Base-by-base conservation (phyloP, 2,113 vertebrate species). In the Thamnophis sirtalis region DNA sequence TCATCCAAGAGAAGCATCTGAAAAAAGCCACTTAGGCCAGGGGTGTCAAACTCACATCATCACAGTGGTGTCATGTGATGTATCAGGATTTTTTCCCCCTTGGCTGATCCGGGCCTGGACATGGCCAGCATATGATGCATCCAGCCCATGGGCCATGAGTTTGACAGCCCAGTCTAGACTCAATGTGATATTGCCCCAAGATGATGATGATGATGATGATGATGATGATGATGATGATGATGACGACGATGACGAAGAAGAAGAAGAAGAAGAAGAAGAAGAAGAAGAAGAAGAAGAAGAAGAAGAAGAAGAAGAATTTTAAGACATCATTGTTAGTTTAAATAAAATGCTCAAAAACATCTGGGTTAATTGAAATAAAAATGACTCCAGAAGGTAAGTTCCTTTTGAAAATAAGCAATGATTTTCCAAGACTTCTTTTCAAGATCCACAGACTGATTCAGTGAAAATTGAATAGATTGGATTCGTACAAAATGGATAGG, bases 141-240 rank as follows among this genome's bases (percentile, higher is more conserved):
- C 53, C 13, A 0, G 13, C 13, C 3, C 15, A 15, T 0, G 3
- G 13, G 13, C 13, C 15, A 0, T 13, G 53, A 17, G 53, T 54
- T 54, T 54, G 51, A 13, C 51, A 53, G 9, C 11, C 11, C 51
- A 11, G 51, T 15, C 68, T 80, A 38, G 73, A 38, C 7, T 80
- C 17, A 3, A 19, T 80, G 7, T 80, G 33, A 19, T 43, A 80
- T 43, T 80, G 33, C 7, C 17, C 17, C 3, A 26, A 24, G 24
- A 17, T 28, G 9, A 60, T 60, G 1, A 60, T 22, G 56, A 24
- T 24, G 22, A 24, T 63, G 56, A n/a, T n/a, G n/a, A n/a, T n/a
- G n/a, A n/a, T n/a, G n/a, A n/a, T n/a, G n/a, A n/a, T n/a, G n/a
- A n/a, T n/a, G n/a, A n/a, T n/a, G n/a, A 22, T 24, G 26, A 28